Base-by-base conservation (phyloP, 1,140 invertebrate species). In the Leptestheria dahalacensis region DNA sequence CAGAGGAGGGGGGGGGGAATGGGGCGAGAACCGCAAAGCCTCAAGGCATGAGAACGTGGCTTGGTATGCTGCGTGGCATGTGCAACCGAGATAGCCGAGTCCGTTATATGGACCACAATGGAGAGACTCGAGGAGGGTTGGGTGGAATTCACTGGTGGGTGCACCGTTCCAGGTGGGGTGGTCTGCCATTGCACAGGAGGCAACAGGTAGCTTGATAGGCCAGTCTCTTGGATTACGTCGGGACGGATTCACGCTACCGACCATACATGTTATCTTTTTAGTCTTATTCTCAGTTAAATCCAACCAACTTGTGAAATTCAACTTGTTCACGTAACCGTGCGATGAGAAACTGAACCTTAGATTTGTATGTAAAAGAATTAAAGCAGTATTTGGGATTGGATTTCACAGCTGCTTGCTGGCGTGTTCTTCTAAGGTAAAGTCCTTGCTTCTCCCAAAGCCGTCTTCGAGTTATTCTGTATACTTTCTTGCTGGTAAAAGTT, bases 181-280 rank as follows among this genome's bases (percentile, higher is more conserved):
- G 33, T 41, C 6, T 41, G 33, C 33, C 15, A 15, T 41, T 55
- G 33, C 53, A 55, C 58, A 48, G 58, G 58, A 60, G 58, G 58
- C 58, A 60, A 60, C 58, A 60, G 58, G 58, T 60, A 60, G 58
- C 58, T 60, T 51, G 58, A 60, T 60, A 60, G 58, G 51, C 48
- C 58, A 60, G 58, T 60, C 58, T 60, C 48, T 60, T 60, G 58
- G 41, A 49, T 49, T 49, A 49, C 58, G 58, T 49, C 51, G 48
- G 49, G 58, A 60, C 58, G 58, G 49, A 60, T 60, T 60, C 58
- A 60, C 58, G 58, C 58, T 60, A 60, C 49, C 58, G 58, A 41
- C 21, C 33, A 41, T 41, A 41, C 33, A 41, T 15, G n/a, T n/a
- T n/a, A n/a, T n/a, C n/a, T n/a, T n/a, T n/a, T n/a, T n/a, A n/a